Percentiles rank a stretch among this genome's conserved stretches.
These are phyloP conservation scores for Andrena trimmerana DNA, from an alignment of 2,888 invertebrate genomes.

Conservation along the genomic window DNA sequence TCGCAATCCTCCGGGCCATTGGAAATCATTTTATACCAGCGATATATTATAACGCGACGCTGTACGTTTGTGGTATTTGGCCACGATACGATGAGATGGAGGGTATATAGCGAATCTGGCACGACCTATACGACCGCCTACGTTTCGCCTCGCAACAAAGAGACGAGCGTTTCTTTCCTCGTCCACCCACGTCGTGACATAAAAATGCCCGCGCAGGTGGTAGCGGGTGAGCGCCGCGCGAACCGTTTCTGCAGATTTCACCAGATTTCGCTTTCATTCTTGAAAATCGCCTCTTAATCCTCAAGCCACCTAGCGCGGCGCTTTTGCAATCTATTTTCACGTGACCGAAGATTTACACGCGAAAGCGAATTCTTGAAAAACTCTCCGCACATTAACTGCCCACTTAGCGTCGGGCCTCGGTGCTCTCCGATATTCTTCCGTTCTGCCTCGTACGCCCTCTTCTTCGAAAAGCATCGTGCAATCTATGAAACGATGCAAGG, in stretches of 20 bases:
- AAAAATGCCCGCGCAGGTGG: slow-evolving; percentile 76
- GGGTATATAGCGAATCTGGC: slow-evolving; percentile 42
- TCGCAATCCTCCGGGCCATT: slow-evolving; percentile 38
- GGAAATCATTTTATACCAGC: slow-evolving; percentile 53
- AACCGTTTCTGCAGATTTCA: slow-evolving; percentile 45
- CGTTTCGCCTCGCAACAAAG: slow-evolving; percentile 71
- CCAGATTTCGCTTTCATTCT: slow-evolving; percentile 53
- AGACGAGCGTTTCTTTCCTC: slow-evolving; percentile 71
- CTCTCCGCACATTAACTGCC: no score
- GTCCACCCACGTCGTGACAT: slow-evolving; percentile 71
- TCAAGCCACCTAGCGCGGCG: background rate
- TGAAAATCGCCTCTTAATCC: background rate
- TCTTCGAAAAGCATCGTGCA: background rate
- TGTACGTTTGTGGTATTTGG: slow-evolving; percentile 50
- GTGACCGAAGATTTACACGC: background rate
- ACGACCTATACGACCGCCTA: slow-evolving; percentile 64
- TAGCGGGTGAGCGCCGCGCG: slow-evolving; percentile 37
- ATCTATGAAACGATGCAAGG: slow-evolving; percentile 29
- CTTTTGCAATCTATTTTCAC: background rate
- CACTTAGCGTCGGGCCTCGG: background rate
- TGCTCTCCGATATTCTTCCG: background rate
- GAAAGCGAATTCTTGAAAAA: background rate
- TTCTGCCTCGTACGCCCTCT: background rate
- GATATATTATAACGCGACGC: slow-evolving; percentile 52
- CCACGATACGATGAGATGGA: slow-evolving; percentile 44